phyloP scores from a whole-genome alignment of 1,140 invertebrate genomes.

The Olivierus martensii region DNA sequence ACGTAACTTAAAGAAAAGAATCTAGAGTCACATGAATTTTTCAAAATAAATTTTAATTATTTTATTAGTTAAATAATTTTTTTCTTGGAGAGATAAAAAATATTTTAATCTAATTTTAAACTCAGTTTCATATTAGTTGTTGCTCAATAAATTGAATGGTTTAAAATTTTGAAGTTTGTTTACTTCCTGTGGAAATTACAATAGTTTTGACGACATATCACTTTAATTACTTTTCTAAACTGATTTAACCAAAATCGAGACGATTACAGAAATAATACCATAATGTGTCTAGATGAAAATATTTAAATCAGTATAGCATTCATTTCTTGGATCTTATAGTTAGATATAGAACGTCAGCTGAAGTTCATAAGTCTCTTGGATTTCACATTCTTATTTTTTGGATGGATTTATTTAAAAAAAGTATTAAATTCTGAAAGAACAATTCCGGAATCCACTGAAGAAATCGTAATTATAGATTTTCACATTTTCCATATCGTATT shows the following conservation, averaged over 20 bases:
- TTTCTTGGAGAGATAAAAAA: too few relatives aligned
- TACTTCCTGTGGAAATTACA: not conserved
- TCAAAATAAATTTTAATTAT: too few relatives aligned
- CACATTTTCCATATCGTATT: slow-evolving; percentile 22
- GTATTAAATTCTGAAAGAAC: slow-evolving; percentile 21
- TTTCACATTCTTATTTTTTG: slow-evolving; percentile 25
- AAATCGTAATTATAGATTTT: slow-evolving; percentile 28
- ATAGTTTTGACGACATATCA: not conserved
- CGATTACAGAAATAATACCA: not conserved
- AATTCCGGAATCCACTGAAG: slow-evolving; percentile 24
- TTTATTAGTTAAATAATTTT: too few relatives aligned
- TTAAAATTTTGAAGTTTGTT: not conserved
- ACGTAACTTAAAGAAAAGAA: too few relatives aligned
- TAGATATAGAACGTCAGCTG: slow-evolving; percentile 19
- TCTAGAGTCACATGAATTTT: too few relatives aligned
- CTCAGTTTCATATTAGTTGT: too few relatives aligned
- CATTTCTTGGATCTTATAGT: slow-evolving; percentile 27
- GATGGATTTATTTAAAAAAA: slow-evolving; percentile 21
- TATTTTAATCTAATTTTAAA: too few relatives aligned
- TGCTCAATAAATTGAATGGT: not conserved
- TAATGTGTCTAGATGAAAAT: slow-evolving; percentile 25
- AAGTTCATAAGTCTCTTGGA: slow-evolving; percentile 25
- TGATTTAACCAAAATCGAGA: slow-evolving; percentile 2
- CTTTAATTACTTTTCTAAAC: not conserved
- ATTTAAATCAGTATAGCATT: slow-evolving; percentile 27